Evolutionary conservation across 2,797 vertebrate genomes (phyloP), one percentile per base, ranked within the genome.

Genomic region (Pseudotriccus pelzelni): DNA sequence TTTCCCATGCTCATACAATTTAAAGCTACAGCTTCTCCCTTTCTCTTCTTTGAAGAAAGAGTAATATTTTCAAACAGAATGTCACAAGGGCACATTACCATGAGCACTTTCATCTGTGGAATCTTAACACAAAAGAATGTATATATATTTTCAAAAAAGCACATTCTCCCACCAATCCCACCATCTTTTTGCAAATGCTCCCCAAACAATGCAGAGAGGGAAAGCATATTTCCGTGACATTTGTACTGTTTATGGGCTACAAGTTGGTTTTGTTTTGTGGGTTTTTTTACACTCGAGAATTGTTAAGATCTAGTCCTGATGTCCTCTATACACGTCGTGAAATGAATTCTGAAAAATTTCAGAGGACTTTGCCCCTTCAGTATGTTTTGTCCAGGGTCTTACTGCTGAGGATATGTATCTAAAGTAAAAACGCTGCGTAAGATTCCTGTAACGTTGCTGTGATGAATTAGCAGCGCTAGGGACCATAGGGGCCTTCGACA

Each of bases 11-110:
- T 90, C 75, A 58, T 46, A 64, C 79, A 84, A 92, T 87, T 96
- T 84, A 93, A 89, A 87, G 84, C 76, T 97, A 94, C 63, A 95
- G 89, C 44, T 95, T 96, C 94, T 94, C 93, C 70, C 44, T 95
- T 94, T 93, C 73, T 95, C 55, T 87, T 93, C 82, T 94, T 94
- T 91, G 95, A 94, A 91, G 87, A 88, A 94, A 78, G 69, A 80
- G 93, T 53, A 86, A 50, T 90, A 84, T 94, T 95, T 96, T 97
- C 87, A 94, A 94, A 96, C 79, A 88, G 67, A 72, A 60, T 95
- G 75, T 95, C 95, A 92, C 46, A 68, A 90, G 80, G 43, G 43
- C 87, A 53, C 70, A 92, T 96, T 93, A 94, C 77, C 67, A 23
- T 80, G 90, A 96, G 84, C 50, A 79, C 91, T 95, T 94, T 96